These are phyloP conservation scores for Ephialtes manifestator DNA, from an alignment of 2,888 invertebrate genomes.

Conservation along the genomic window DNA sequence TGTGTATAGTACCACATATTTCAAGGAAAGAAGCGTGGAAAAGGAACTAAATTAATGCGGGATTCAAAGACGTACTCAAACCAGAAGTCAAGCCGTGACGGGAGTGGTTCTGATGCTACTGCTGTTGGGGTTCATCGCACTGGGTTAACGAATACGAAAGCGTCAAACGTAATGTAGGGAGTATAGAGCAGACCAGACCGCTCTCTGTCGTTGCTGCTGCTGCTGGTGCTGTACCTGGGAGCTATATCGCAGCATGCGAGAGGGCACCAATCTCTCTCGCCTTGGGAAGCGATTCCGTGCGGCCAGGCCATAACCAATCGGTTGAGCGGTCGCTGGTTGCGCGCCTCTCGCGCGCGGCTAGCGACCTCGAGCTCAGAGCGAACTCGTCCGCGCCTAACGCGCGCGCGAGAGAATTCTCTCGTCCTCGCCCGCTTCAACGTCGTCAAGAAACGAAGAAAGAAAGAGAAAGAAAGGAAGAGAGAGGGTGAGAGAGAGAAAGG, in stretches of 20 bases:
- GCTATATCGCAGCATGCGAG: slow-evolving; percentile 31
- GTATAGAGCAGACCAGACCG: slow-evolving; percentile 28
- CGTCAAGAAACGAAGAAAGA: slow-evolving; percentile 13
- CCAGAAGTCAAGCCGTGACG: slow-evolving; percentile 27
- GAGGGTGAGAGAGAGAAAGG: background rate
- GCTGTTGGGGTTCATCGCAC: slow-evolving; percentile 53
- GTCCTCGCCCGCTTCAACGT: slow-evolving; percentile 43
- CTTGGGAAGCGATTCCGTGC: slow-evolving; percentile 71
- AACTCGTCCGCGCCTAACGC: slow-evolving; percentile 67
- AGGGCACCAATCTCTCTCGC: slow-evolving; percentile 64
- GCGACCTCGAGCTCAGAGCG: slow-evolving; percentile 72
- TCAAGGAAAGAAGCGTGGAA: background rate
- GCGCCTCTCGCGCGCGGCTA: slow-evolving; percentile 64
- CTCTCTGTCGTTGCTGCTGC: slow-evolving; percentile 3
- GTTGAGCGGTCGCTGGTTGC: slow-evolving; percentile 66
- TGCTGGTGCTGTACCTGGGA: slow-evolving; percentile 14
- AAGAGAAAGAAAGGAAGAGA: background rate
- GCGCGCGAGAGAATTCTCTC: slow-evolving; percentile 47
- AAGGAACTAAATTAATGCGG: background rate
- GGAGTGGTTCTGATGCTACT: slow-evolving; percentile 34
- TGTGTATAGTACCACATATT: background rate
- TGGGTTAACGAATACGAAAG: slow-evolving; percentile 59
- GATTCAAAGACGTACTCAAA: slow-evolving; percentile 11
- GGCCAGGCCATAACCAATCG: slow-evolving; percentile 74
- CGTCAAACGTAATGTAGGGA: slow-evolving; percentile 58